Evolutionary conservation across 1,140 invertebrate species (phyloP), one percentile per base, ranked within the genome.

Genomic region (Tetramorium alpestre): DNA sequence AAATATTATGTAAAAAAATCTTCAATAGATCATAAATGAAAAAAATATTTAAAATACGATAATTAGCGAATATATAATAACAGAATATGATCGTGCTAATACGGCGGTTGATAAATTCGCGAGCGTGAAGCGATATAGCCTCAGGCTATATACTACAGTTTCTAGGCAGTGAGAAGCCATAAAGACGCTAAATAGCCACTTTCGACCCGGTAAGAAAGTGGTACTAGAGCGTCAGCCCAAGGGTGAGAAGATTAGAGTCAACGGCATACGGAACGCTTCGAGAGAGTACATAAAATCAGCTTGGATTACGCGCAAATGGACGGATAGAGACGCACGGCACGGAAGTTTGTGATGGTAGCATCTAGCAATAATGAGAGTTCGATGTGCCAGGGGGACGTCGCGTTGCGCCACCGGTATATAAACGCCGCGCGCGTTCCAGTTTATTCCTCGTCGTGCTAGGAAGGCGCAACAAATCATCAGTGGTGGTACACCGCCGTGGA

Each of bases 241-340:
- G 22, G 47, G 44, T 47, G 56, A 86, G 62, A 78, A 56, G 76
- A 49, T 70, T 84, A 51, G 60, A 60, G 25, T 62, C 18, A 64
- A 28, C 18, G n/a, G 64, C 56, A 62, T 82, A 65, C 49, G 58
- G 25, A 13, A 8, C 28, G 25, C 3, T 6, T 64, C 11, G n/a
- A 10, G 75, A 85, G 86, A 67, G 82, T 65, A 60, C 67, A 67
- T 85, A 87, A 90, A 69, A 81, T 87, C 60, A 51, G 51, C 51
- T 75, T 76, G 86, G 76, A 81, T 90, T 90, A 90, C 67, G 88
- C 73, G 88, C 62, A 49, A 90, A 85, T 75, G 38, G 78, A 84
- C 49, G 78, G 47, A 80, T 60, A 56, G 56, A 47, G 56, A 54
- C 38, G 41, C 56, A 44, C 3, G 28, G 54, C 7, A 8, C 62